Evolutionary conservation across 2,797 vertebrate genomes (phyloP).

Genomic region (Hipposideros larvatus): DNA sequence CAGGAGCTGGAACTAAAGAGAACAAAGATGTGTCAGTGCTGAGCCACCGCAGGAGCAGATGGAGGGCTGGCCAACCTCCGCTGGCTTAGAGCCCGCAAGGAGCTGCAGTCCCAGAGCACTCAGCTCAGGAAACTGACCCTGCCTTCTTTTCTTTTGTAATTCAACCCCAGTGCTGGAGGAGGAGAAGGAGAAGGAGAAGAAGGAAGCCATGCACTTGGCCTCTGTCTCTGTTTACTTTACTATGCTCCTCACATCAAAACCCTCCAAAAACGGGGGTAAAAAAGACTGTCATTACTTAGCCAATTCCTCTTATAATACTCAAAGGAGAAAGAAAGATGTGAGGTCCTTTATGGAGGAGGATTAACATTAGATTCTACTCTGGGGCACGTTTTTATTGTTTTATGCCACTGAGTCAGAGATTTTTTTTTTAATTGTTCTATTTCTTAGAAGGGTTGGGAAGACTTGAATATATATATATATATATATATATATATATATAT

Average conservation of each 20-base stretch:
- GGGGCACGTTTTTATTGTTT: constrained; percentile 10
- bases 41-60: background rate
- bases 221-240: background rate
- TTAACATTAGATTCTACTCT: background rate
- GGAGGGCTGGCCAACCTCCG: fast-evolving
- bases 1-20: background rate
- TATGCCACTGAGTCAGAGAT: background rate
- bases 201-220: background rate
- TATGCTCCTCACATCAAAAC: background rate
- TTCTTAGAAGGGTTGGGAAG: background rate
- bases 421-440: background rate
- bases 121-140: background rate
- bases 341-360: background rate
- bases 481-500: too few relatives aligned
- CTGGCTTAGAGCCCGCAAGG: background rate
- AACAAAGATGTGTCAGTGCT: background rate
- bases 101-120: background rate
- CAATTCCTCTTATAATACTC: background rate
- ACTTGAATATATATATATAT: background rate
- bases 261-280: background rate
- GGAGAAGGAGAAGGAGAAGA: background rate
- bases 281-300: background rate
- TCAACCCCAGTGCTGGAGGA: background rate
- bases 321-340: background rate
- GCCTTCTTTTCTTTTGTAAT: background rate